A percentile compares a stretch with the other conserved stretches of the same genome.
Evolutionary conservation across 2,888 invertebrate species (phyloP).

Genomic region (Willowsia nigromaculata): DNA sequence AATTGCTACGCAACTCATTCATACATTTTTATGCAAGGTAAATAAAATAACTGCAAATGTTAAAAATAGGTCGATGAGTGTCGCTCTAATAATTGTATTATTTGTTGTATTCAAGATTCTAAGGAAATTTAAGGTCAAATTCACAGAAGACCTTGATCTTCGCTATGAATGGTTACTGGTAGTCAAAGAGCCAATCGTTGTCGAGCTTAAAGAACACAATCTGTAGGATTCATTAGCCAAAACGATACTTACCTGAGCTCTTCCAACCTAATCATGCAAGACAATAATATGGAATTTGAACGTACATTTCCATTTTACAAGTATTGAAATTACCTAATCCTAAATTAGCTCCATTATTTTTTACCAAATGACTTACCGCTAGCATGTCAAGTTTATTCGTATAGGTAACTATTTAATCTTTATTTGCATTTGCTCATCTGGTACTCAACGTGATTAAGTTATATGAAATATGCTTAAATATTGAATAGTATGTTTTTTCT

Average conservation of each 20-base stretch:
- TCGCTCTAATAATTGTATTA: neutral
- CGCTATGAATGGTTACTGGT: constrained; percentile 91
- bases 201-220: constrained; percentile 79
- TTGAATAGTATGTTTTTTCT: neutral
- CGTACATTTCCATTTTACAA: too few relatives aligned
- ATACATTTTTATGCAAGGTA: constrained; percentile 57
- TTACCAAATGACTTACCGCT: neutral
- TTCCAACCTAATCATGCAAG: neutral
- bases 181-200: constrained; percentile 87
- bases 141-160: constrained; percentile 86
- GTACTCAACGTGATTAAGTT: neutral
- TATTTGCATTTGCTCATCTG: neutral
- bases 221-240: neutral
- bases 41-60: neutral
- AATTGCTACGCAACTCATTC: constrained; percentile 86
- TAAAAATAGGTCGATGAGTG: neutral
- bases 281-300: too few relatives aligned
- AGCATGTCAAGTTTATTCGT: neutral
- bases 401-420: too few relatives aligned
- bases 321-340: too few relatives aligned
- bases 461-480: neutral
- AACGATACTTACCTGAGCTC: neutral
- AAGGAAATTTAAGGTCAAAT: constrained; percentile 86
- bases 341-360: neutral
- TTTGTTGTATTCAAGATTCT: constrained; percentile 83